phyloP scores from a whole-genome alignment of 2,113 vertebrate species.

The Gymnarchus niloticus region DNA sequence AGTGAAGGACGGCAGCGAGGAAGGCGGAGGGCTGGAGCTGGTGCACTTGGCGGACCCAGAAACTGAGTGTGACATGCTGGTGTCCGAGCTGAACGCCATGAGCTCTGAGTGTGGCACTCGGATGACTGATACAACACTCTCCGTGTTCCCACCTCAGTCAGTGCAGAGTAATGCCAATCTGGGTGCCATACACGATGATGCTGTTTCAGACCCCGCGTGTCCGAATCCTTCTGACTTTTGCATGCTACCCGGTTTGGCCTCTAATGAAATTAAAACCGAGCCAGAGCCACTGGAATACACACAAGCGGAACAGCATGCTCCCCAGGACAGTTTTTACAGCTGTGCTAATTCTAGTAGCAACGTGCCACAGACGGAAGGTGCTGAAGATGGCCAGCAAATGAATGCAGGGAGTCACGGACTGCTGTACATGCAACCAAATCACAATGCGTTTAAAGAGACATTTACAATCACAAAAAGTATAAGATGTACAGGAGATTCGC shows the following conservation, averaged over 20 bases:
- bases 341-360: constrained; percentile 44
- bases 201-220: background rate
- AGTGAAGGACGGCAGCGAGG: background rate
- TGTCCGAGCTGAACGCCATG: constrained; percentile 13
- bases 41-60: constrained; percentile 19
- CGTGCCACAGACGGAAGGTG: constrained; percentile 30
- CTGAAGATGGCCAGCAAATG: constrained; percentile 1
- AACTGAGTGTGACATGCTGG: constrained; percentile 32
- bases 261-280: constrained; percentile 31
- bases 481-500: constrained; percentile 27
- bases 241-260: background rate
- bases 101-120: constrained; percentile 1
- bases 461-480: constrained; percentile 35
- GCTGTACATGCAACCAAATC: constrained; percentile 36
- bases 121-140: constrained; percentile 16
- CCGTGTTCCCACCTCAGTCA: constrained; percentile 3
- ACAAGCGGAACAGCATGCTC: background rate
- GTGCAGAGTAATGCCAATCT: background rate
- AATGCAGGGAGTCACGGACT: constrained; percentile 24
- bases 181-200: background rate
- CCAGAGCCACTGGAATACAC: constrained; percentile 13
- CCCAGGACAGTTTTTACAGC: constrained; percentile 13
- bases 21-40: background rate
- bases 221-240: background rate
- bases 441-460: constrained; percentile 26